Conservation (phyloP, 2,113 vertebrate species). For the Salvelinus namaycush region DNA sequence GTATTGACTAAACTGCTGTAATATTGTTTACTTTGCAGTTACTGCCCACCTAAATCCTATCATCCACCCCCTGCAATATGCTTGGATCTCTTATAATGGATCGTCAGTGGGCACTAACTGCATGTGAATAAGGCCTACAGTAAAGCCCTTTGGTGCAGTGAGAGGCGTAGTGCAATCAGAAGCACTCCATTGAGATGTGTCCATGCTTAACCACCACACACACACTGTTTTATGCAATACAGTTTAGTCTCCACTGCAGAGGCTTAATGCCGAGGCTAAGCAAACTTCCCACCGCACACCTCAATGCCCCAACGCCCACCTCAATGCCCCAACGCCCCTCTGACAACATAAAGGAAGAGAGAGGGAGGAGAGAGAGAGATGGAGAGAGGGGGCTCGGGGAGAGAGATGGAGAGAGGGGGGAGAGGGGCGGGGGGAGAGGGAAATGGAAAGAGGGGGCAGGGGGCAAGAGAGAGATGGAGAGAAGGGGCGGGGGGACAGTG, state of each 20-base stretch:
- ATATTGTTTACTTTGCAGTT: slow-evolving; percentile 60
- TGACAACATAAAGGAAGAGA: slow-evolving; percentile 5
- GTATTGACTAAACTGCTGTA: slow-evolving; percentile 31
- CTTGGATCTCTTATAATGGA: slow-evolving; percentile 44
- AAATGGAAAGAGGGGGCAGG: too few relatives aligned
- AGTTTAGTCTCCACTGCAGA: slow-evolving; percentile 70
- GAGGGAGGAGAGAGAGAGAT: background rate
- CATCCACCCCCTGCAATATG: slow-evolving; percentile 42
- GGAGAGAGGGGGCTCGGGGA: background rate
- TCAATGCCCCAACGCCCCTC: slow-evolving; percentile 16
- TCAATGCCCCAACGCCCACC: slow-evolving; percentile 40
- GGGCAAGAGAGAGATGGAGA: too few relatives aligned
- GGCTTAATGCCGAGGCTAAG: slow-evolving; percentile 63
- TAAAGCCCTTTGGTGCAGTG: slow-evolving; percentile 34
- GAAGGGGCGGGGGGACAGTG: too few relatives aligned
- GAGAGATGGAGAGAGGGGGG: background rate
- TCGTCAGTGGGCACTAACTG: slow-evolving; percentile 29
- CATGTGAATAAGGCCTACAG: background rate
- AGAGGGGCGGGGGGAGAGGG: background rate
- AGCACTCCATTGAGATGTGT: slow-evolving; percentile 49
- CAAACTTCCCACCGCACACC: slow-evolving; percentile 58
- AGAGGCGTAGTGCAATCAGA: slow-evolving; percentile 59
- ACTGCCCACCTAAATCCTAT: slow-evolving; percentile 46
- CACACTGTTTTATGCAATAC: slow-evolving; percentile 56
- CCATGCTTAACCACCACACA: slow-evolving; percentile 58